These are phyloP conservation scores for Eurystomus glaucurus DNA, from an alignment of 2,797 vertebrate genomes.

Conservation along the genomic window DNA sequence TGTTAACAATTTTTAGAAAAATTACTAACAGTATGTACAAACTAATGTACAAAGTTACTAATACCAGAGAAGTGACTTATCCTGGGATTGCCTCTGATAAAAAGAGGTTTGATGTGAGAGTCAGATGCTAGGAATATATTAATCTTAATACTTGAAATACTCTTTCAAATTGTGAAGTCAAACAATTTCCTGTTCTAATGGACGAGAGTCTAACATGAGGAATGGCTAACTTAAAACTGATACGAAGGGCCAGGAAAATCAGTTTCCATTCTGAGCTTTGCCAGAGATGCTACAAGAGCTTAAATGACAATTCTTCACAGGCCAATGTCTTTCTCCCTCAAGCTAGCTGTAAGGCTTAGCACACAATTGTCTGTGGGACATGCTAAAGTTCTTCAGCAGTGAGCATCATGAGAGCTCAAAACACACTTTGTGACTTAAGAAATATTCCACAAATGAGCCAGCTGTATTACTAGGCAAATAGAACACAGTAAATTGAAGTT, in stretches of 20 bases:
- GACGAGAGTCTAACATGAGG: neutral
- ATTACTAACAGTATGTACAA: neutral
- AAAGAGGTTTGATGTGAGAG: neutral
- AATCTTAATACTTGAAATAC: neutral
- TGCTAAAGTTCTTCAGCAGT: neutral
- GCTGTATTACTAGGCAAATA: neutral
- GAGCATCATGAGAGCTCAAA: neutral
- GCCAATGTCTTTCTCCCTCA: neutral
- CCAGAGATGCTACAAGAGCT: neutral
- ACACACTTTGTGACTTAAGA: neutral
- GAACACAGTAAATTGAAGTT: neutral
- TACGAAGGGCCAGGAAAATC: neutral
- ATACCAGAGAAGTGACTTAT: neutral
- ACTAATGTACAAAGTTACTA: neutral
- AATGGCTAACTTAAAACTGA: neutral
- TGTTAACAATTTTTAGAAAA: fast-evolving
- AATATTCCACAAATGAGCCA: neutral
- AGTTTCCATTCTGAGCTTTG: neutral
- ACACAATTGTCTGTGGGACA: neutral
- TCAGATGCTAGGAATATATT: neutral
- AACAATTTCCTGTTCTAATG: neutral
- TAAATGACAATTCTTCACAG: neutral
- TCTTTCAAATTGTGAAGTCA: neutral
- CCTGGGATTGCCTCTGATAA: neutral
- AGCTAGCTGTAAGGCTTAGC: neutral